Base-by-base conservation (phyloP, 2,888 invertebrate genomes). In the Epinotia ramella region DNA sequence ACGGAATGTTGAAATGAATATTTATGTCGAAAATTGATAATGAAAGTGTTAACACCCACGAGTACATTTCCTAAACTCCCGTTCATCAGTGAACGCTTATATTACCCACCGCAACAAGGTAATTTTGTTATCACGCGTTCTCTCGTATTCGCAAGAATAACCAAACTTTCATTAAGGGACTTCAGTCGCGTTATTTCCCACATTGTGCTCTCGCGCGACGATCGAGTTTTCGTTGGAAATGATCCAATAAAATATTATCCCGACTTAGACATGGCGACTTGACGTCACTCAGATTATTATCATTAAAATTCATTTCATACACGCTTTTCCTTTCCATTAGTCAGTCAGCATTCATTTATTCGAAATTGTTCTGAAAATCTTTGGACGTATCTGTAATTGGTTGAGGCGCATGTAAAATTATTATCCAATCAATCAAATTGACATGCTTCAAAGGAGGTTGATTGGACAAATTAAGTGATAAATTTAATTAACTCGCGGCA, bases 141-240 rank as follows among this genome's bases (percentile, higher is more conserved):
- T 12, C 11, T 60, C 46, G 20, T 28, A 24, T 59, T 59, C 57
- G 24, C 79, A 81, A 79, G 81, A 82, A 79, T 78, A 82, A 79
- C 78, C 77, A 70, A 83, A 85, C 79, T 83, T 82, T 81, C 83
- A 84, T 85, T 84, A 85, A 78, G 82, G 80, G 81, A 80, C 78
- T 68, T 28, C 60, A 65, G 64, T 73, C 59, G 46, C 74, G 79
- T 81, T 84, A 83, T 84, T 85, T 84, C 82, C 77, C 79, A 82
- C 86, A 88, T 87, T 87, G 85, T 67, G 46, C 62, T 40, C 56
- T 28, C 62, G 85, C 81, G 79, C 82, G 83, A 86, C 89, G 88
- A 91, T 89, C 87, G 87, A 87, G 87, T 89, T 91, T 88, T 84
- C 85, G 80, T 88, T 91, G 88, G 90, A 88, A 84, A 84, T 84